A percentile compares a stretch with the other conserved stretches of the same genome.
phyloP scores from a whole-genome alignment of 1,140 invertebrate species.

The Sminthurides bifidus region DNA sequence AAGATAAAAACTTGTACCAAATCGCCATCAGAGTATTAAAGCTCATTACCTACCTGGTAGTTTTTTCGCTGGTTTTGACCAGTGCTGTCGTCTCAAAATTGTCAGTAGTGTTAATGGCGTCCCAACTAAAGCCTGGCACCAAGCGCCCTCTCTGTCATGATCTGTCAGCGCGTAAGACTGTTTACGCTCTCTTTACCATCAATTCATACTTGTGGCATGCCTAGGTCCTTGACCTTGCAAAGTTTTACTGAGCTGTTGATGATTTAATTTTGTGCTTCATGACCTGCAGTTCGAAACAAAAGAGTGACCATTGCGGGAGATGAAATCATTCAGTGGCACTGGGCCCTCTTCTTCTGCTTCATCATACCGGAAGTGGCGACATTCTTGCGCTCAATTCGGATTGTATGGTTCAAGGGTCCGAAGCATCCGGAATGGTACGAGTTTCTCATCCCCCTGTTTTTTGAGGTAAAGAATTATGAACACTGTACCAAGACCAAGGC shows the following conservation, averaged over 20 bases:
- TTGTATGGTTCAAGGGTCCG: constrained; percentile 38
- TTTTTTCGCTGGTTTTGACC: constrained; percentile 36
- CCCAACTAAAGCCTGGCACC: constrained; percentile 33
- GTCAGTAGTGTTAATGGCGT: constrained; percentile 38
- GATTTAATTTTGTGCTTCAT: not conserved
- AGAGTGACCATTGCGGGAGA: constrained; percentile 17
- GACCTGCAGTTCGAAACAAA: not conserved
- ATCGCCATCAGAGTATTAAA: constrained; percentile 36
- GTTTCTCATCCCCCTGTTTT: constrained; percentile 18
- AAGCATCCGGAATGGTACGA: no score
- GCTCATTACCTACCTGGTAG: constrained; percentile 35
- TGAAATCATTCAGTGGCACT: constrained; percentile 39
- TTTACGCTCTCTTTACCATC: not conserved
- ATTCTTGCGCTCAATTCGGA: constrained; percentile 36
- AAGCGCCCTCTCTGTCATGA: constrained; percentile 20
- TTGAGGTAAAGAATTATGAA: constrained; percentile 30
- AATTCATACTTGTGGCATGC: not conserved
- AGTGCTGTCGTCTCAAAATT: constrained; percentile 36
- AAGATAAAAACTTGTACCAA: constrained; percentile 32
- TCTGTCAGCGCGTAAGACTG: not conserved
- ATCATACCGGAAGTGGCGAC: constrained; percentile 38
- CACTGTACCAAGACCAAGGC: not conserved
- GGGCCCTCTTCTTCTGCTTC: constrained; percentile 38
- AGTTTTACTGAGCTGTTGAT: not conserved
- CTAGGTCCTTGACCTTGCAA: not conserved